A percentile compares a stretch with the other conserved stretches of the same genome.
These are phyloP conservation scores for Escarpia spicata DNA, from an alignment of 2,888 invertebrate genomes.

Conservation along the genomic window DNA sequence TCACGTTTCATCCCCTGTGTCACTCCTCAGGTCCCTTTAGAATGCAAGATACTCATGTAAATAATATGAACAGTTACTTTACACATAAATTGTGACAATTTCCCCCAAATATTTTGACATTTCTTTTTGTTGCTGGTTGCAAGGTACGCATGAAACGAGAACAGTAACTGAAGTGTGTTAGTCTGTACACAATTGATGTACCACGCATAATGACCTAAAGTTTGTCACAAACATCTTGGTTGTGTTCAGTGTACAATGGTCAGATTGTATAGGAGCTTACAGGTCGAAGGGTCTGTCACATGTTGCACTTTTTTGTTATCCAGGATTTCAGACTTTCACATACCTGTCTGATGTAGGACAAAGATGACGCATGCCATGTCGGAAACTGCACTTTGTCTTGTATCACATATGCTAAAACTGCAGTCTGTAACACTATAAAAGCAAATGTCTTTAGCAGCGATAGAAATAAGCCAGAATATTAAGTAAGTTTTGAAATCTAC, in stretches of 20 bases:
- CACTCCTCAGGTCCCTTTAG: no score
- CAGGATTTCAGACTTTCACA: neutral
- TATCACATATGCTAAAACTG: neutral
- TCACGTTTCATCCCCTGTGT: no score
- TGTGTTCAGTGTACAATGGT: neutral
- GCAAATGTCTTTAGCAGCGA: neutral
- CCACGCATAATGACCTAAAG: neutral
- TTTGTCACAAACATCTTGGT: neutral
- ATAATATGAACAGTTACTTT: neutral
- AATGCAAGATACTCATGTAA: no score
- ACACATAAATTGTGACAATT: neutral
- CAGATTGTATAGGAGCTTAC: neutral
- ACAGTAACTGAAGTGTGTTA: neutral
- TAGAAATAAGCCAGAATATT: no score
- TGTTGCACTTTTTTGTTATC: neutral
- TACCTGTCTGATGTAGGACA: neutral
- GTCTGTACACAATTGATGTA: neutral
- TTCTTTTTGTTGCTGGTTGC: no score
- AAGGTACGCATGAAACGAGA: neutral
- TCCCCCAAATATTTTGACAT: neutral
- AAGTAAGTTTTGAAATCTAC: no score
- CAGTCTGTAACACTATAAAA: neutral
- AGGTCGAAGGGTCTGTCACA: neutral
- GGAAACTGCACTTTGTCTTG: no score
- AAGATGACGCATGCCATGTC: neutral